phyloP scores from a whole-genome alignment of 1,140 invertebrate species.

The Apis florea region DNA sequence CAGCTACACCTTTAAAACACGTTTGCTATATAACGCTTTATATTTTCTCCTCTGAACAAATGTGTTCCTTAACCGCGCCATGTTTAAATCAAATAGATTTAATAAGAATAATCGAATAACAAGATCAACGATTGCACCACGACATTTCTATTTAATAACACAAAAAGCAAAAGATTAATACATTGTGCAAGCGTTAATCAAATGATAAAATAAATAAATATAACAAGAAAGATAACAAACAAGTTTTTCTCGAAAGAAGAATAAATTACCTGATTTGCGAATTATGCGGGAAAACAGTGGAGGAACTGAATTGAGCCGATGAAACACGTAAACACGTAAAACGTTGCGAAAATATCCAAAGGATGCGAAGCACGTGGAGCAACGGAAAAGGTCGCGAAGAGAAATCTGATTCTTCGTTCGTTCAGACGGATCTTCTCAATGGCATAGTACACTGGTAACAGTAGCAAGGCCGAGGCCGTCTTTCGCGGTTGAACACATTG shows the following conservation, averaged over 20 bases:
- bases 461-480: constrained; percentile 42
- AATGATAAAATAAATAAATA: not conserved
- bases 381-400: not conserved
- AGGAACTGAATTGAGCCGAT: not conserved
- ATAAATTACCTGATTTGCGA: not conserved
- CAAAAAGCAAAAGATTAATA: not conserved
- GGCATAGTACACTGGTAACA: constrained; percentile 13
- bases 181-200: not conserved
- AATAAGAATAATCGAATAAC: not conserved
- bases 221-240: not conserved
- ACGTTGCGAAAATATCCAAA: not conserved
- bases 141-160: not conserved
- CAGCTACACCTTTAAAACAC: not conserved
- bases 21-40: not conserved
- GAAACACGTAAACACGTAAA: not conserved
- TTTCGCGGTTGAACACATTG: constrained; percentile 30
- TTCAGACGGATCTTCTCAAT: not conserved
- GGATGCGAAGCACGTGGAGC: constrained; percentile 23
- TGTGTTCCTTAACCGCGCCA: too few species aligned
- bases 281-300: not conserved
- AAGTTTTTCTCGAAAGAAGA: too few species aligned
- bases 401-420: constrained; percentile 5
- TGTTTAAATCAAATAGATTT: not conserved
- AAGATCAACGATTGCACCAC: not conserved
- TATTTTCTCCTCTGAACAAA: not conserved